These are phyloP conservation scores for Oryzaephilus surinamensis DNA, from an alignment of 1,140 invertebrate genomes.

Conservation along the genomic window DNA sequence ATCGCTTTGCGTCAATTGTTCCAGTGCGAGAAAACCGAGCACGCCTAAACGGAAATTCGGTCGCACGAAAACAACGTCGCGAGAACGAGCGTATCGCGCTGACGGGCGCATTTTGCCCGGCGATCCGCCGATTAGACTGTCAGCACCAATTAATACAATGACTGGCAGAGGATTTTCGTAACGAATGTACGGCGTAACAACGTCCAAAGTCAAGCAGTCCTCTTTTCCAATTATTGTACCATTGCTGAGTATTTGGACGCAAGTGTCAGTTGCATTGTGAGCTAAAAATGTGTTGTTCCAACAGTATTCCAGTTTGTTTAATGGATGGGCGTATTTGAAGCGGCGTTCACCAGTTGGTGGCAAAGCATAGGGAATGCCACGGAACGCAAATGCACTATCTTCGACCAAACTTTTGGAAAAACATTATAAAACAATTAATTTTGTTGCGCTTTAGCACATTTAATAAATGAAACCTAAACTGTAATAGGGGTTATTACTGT, in stretches of 20 bases:
- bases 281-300: slow-evolving; percentile 67
- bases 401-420: slow-evolving; percentile 53
- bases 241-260: slow-evolving; percentile 55
- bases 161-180: slow-evolving; percentile 67
- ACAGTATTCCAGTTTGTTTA: slow-evolving; percentile 58
- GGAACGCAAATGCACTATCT: slow-evolving; percentile 67
- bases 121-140: slow-evolving; percentile 61
- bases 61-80: slow-evolving; percentile 71
- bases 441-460: neutral
- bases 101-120: slow-evolving; percentile 42
- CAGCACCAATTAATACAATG: slow-evolving; percentile 69
- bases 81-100: slow-evolving; percentile 43
- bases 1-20: slow-evolving; percentile 53
- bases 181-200: slow-evolving; percentile 60
- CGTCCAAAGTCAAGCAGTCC: slow-evolving; percentile 70
- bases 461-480: no score
- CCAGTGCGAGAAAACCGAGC: slow-evolving; percentile 67
- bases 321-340: slow-evolving; percentile 58
- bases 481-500: no score
- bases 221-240: slow-evolving; percentile 57
- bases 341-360: slow-evolving; percentile 59
- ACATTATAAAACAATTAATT: slow-evolving; percentile 1
- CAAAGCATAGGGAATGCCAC: slow-evolving; percentile 76
- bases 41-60: slow-evolving; percentile 70
- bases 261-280: slow-evolving; percentile 52